Conservation (phyloP, 1,140 invertebrate genomes). For the Lamellibrachia luymesi region DNA sequence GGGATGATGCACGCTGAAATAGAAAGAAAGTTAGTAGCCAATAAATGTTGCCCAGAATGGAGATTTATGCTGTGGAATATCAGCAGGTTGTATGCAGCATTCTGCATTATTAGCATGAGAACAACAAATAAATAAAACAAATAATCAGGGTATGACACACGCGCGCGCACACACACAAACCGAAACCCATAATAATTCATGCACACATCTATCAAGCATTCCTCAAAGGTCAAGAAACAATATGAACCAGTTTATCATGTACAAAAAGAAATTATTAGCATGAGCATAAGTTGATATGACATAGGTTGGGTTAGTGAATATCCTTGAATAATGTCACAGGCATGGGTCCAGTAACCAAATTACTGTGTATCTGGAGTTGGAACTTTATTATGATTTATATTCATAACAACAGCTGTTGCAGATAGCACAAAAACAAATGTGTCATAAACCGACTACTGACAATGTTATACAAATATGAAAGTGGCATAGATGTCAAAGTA, state of each 20-base stretch:
- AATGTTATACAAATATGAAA: too few relatives aligned
- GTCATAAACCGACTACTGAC: too few relatives aligned
- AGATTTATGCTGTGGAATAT: neutral
- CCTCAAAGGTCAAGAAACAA: too few relatives aligned
- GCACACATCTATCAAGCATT: neutral
- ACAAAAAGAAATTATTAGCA: too few relatives aligned
- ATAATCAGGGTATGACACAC: too few relatives aligned
- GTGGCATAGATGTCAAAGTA: too few relatives aligned
- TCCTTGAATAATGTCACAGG: neutral
- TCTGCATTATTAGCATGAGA: neutral
- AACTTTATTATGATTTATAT: neutral
- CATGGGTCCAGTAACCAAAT: neutral
- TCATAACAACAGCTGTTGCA: neutral
- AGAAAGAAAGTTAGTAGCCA: neutral
- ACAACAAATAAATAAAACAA: too few relatives aligned
- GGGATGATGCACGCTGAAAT: neutral
- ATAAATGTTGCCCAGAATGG: neutral
- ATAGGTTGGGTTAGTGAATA: neutral
- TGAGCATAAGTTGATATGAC: neutral
- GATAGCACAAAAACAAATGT: too few relatives aligned
- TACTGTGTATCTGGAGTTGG: neutral
- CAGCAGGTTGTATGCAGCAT: neutral
- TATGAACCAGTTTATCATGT: too few relatives aligned
- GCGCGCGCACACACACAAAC: too few relatives aligned
- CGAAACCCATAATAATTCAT: too few relatives aligned